These are phyloP conservation scores for Pycnomerus fuliginosus DNA, from an alignment of 2,888 invertebrate genomes.

Conservation along the genomic window DNA sequence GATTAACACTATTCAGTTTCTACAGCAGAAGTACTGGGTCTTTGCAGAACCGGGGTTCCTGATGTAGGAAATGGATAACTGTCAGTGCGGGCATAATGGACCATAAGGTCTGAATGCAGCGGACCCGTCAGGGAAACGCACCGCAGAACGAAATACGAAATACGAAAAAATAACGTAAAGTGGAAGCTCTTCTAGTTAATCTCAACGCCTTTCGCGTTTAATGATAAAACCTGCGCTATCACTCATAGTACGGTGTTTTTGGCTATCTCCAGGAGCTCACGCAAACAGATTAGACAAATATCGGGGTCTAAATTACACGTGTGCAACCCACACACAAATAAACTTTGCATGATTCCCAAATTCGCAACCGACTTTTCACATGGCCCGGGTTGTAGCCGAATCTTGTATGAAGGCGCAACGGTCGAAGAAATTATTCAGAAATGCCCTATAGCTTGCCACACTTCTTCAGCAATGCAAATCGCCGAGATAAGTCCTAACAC, in stretches of 20 bases:
- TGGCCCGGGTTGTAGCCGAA: conserved; percentile 22
- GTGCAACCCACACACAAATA: conserved; percentile 21
- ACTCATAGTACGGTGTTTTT: not conserved
- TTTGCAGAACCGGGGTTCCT: too few species aligned
- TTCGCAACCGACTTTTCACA: conserved; percentile 19
- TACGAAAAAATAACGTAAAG: too few species aligned
- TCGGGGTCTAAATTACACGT: conserved; percentile 12
- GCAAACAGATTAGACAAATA: conserved; percentile 3
- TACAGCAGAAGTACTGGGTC: too few species aligned
- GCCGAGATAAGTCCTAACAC: conserved; percentile 21
- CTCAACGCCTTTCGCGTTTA: conserved; percentile 12
- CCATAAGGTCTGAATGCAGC: too few species aligned
- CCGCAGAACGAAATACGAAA: too few species aligned
- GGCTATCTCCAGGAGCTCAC: not conserved
- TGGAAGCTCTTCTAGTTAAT: conserved; percentile 9
- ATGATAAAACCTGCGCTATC: conserved; percentile 2
- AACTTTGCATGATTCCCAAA: conserved; percentile 24
- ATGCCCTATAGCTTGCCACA: conserved; percentile 24
- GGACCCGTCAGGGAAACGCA: too few species aligned
- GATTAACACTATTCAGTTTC: too few species aligned
- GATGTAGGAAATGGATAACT: too few species aligned
- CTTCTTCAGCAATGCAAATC: conserved; percentile 14
- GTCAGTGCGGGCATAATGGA: too few species aligned
- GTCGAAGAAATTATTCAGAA: conserved; percentile 21
- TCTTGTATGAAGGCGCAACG: conserved; percentile 23